phyloP scores from a whole-genome alignment of 2,113 vertebrate species.

The Hemichromis elongatus region DNA sequence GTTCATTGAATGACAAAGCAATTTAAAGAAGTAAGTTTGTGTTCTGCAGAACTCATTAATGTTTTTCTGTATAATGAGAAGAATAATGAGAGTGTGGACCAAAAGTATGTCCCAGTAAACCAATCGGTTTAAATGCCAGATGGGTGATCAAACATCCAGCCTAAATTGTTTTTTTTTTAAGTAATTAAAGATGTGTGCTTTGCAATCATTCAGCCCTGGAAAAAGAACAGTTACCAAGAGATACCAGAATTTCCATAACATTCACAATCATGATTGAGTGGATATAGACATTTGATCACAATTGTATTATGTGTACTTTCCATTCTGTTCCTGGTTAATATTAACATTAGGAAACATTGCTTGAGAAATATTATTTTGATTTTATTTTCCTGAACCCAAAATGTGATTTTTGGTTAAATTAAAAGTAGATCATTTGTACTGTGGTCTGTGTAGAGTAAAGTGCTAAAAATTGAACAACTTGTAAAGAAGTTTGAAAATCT shows the following conservation, averaged over 20 bases:
- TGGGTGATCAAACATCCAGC: background rate
- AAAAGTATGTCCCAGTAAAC: background rate
- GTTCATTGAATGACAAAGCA: background rate
- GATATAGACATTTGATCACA: background rate
- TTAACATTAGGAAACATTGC: background rate
- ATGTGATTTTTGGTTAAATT: background rate
- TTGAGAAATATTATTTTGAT: background rate
- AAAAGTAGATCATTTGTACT: background rate
- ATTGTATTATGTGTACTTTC: background rate
- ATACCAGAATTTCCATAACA: background rate
- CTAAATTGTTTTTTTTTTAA: background rate
- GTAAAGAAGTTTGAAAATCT: background rate
- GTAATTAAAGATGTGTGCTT: background rate
- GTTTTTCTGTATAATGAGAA: background rate
- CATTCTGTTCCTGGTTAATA: background rate
- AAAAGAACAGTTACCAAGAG: background rate
- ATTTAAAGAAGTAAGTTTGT: background rate
- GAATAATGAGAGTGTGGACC: background rate
- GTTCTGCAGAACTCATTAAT: background rate
- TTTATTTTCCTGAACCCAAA: background rate
- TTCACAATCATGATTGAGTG: background rate
- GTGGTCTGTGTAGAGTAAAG: background rate
- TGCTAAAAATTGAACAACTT: background rate
- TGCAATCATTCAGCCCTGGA: background rate
- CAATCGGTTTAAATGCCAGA: background rate